Base-by-base conservation (phyloP, 2,888 invertebrate genomes). In the Clivina fossor region DNA sequence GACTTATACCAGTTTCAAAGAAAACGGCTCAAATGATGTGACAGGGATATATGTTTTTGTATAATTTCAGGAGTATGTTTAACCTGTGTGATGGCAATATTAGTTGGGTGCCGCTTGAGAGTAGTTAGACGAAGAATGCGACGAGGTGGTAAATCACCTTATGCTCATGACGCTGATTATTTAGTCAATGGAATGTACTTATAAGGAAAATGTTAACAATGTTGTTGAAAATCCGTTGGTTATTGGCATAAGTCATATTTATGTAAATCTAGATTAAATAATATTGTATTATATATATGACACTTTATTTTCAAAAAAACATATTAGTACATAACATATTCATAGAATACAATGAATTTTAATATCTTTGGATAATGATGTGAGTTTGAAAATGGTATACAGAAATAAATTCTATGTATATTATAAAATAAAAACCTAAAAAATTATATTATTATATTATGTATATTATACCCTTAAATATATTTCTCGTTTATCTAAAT, bases 161-260 rank as follows among this genome's bases (percentile, higher is more conserved):
- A 89, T 69, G 88, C 92, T 24, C 92, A 94, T 73, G 96, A 96
- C 76, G 93, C 95, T 0, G 96, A 96, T 78, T 96, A 95, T 76
- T 80, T 97, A 66, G 95, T 97, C 65, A 96, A 97, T 76, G 96
- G 96, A 68, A 96, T 97, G 95, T 97, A 96, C 77, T 84, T 96
- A 70, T 93, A 85, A 81, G 56, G 19, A 33, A 33, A 8, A 11
- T 33, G 5, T 11, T 8, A 33, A 55, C 26, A 47, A 4, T 46
- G 37, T 55, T 55, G 55, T 55, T 55, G 22, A 24, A n/a, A n/a
- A 19, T 16, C 37, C 40, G 30, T 47, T 46, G 16, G 11, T 15
- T 13, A 26, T 15, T 3, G 9, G 26, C n/a, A 16, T 28, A 43
- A 19, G 28, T 26, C 30, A 41, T 38, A 51, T 51, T 41, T 20